A percentile compares a stretch with the other conserved stretches of the same genome.
These are phyloP conservation scores for Ciconia maguari DNA, from an alignment of 2,113 vertebrate genomes.

Conservation along the genomic window DNA sequence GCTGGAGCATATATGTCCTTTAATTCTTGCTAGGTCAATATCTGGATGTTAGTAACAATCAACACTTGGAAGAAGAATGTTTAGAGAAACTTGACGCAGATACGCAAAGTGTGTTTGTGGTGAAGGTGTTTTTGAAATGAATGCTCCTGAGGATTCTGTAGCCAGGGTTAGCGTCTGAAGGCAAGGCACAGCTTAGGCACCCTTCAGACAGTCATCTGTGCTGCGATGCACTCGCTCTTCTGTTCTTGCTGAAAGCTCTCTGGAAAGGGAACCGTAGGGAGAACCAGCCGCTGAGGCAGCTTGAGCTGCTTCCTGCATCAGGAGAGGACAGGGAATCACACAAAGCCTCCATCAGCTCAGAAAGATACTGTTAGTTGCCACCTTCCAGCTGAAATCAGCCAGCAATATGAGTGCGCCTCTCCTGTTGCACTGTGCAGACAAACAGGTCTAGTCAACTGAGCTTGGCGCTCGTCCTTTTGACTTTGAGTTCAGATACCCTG, in stretches of 20 bases:
- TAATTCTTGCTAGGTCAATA: neutral
- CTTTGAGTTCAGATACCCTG: neutral
- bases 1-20: neutral
- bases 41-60: neutral
- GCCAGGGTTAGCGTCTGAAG: neutral
- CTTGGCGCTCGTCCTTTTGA: neutral
- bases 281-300: neutral
- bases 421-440: neutral
- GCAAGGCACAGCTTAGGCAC: neutral
- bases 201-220: neutral
- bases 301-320: fast-evolving
- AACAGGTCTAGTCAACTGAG: no score
- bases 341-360: neutral
- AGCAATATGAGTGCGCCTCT: neutral
- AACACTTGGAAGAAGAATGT: neutral
- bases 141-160: neutral
- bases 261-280: neutral
- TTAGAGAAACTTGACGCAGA: neutral
- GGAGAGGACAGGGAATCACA: fast-evolving
- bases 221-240: neutral
- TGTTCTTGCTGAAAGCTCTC: neutral
- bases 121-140: neutral
- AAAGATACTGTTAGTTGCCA: neutral
- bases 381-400: neutral
- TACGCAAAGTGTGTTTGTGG: neutral